A percentile compares a stretch with the other conserved stretches of the same genome.
Evolutionary conservation across 2,888 invertebrate genomes (phyloP).

Genomic region (Drosophila sordidula): DNA sequence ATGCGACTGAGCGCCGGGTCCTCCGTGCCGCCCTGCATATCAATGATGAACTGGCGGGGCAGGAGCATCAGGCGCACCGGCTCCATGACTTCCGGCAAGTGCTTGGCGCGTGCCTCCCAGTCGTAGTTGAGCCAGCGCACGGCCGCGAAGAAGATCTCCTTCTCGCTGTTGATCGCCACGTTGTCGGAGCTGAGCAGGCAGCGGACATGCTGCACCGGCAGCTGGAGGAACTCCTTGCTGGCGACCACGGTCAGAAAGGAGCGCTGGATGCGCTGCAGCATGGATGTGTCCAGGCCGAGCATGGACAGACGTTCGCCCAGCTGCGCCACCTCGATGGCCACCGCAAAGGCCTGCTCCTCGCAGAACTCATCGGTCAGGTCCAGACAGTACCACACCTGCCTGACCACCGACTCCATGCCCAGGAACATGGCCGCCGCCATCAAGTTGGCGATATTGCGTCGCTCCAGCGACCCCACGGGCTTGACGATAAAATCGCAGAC

Average conservation of each 20-base stretch:
- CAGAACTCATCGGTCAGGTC: conserved; percentile 10
- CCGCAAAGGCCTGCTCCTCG: conserved; percentile 41
- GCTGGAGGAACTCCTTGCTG: conserved; percentile 35
- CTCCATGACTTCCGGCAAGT: conserved; percentile 19
- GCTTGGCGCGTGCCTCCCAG: conserved; percentile 28
- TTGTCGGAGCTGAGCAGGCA: conserved; percentile 32
- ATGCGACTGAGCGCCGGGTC: conserved; percentile 21
- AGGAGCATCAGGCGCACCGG: conserved; percentile 24
- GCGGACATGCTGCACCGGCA: conserved; percentile 14
- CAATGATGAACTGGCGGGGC: conserved; percentile 14
- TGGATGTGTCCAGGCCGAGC: conserved; percentile 17
- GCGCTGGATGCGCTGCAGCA: conserved; percentile 37
- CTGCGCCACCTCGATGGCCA: conserved; percentile 12
- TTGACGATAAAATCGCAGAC: conserved; percentile 36
- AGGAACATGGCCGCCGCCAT: conserved; percentile 34
- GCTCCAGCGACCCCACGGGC: conserved; percentile 5
- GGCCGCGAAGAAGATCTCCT: conserved; percentile 51
- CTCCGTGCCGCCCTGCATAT: background rate
- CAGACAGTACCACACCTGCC: conserved; percentile 42
- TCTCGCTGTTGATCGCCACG: conserved; percentile 47
- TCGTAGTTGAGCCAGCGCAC: conserved; percentile 53
- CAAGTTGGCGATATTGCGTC: conserved; percentile 13
- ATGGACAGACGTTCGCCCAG: background rate
- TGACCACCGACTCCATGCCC: conserved; percentile 9
- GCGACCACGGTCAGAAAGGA: conserved; percentile 53